phyloP scores from a whole-genome alignment of 2,113 vertebrate genomes.

The Ranitomeya variabilis region DNA sequence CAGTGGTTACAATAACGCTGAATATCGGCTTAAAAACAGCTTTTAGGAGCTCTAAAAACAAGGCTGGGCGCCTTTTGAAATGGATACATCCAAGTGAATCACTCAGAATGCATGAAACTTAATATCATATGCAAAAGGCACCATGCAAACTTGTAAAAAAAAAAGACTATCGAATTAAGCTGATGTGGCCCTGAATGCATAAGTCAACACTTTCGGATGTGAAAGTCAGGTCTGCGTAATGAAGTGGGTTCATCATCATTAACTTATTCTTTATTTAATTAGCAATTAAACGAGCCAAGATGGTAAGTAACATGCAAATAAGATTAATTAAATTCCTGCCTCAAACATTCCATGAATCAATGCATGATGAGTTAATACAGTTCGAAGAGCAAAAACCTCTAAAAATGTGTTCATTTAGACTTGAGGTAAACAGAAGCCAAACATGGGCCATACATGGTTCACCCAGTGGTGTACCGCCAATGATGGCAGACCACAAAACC shows the following conservation, averaged over 20 bases:
- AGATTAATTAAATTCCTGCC: conserved; percentile 41
- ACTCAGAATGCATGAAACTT: conserved; percentile 43
- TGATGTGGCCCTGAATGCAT: conserved; percentile 44
- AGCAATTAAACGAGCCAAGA: conserved; percentile 40
- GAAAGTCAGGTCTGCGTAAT: conserved; percentile 38
- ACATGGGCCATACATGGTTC: background rate
- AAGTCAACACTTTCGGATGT: conserved; percentile 44
- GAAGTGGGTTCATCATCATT: conserved; percentile 29
- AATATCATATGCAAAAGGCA: conserved; percentile 38
- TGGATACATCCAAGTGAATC: conserved; percentile 46
- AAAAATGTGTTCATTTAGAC: conserved; percentile 28
- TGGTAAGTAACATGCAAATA: conserved; percentile 44
- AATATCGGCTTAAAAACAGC: conserved; percentile 45
- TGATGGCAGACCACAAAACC: too few relatives aligned
- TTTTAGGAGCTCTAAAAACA: conserved; percentile 49
- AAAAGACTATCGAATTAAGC: conserved; percentile 52
- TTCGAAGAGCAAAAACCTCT: background rate
- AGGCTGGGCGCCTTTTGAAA: conserved; percentile 55
- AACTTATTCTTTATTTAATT: conserved; percentile 41
- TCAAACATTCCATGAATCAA: conserved; percentile 41
- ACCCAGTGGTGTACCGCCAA: too few relatives aligned
- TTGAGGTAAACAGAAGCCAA: background rate
- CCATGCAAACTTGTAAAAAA: conserved; percentile 43
- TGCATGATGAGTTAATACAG: conserved; percentile 28
- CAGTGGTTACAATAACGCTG: conserved; percentile 41